A percentile compares a stretch with the other conserved stretches of the same genome.
Evolutionary conservation across 1,140 invertebrate genomes (phyloP).

Genomic region (Drosophila baimaii): DNA sequence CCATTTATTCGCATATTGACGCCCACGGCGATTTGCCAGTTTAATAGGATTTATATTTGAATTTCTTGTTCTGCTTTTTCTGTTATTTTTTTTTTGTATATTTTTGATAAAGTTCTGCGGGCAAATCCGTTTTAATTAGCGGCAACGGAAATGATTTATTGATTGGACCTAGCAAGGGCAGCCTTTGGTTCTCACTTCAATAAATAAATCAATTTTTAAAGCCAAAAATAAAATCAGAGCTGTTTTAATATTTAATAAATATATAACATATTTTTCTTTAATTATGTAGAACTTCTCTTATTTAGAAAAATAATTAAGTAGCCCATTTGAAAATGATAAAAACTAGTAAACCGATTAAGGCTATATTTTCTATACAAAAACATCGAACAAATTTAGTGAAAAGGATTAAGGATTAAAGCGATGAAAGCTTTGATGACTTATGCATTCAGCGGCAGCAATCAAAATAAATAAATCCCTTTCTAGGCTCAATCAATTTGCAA

Average conservation of each 20-base stretch:
- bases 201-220: too few species aligned
- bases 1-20: constrained; percentile 32
- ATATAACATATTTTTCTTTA: neutral
- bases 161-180: constrained; percentile 42
- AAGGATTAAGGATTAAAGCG: neutral
- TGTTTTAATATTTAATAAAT: neutral
- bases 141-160: constrained; percentile 62
- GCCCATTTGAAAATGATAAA: neutral
- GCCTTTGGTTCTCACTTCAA: too few species aligned
- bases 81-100: too few species aligned
- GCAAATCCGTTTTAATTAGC: constrained; percentile 58
- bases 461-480: constrained; percentile 16
- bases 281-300: neutral
- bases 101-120: neutral
- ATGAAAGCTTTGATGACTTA: constrained; percentile 5
- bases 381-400: neutral
- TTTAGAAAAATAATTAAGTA: neutral
- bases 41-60: constrained; percentile 25
- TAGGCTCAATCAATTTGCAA: constrained; percentile 11
- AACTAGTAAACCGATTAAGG: neutral
- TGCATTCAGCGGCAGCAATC: constrained; percentile 9
- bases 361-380: too few species aligned
- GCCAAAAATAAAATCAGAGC: neutral
- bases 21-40: constrained; percentile 40
- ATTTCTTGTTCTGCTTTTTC: constrained; percentile 5